phyloP scores from a whole-genome alignment of 1,140 invertebrate species.

The Drosophila aff. region DNA sequence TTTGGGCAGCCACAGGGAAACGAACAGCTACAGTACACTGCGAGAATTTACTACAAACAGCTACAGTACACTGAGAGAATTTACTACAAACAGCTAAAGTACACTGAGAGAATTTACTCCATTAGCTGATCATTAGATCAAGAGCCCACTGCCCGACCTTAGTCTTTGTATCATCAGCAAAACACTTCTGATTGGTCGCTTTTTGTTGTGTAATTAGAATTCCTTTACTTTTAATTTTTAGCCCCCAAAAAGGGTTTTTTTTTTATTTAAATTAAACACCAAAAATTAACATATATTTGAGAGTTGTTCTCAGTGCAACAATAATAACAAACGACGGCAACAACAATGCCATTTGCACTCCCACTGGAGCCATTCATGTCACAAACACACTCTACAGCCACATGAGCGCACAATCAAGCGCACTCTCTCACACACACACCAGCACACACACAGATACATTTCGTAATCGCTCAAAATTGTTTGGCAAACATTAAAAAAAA shows the following conservation, averaged over 20 bases:
- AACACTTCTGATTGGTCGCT: background rate
- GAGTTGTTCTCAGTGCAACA: conserved; percentile 7
- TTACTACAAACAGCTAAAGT: too few relatives aligned
- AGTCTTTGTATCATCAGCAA: too few relatives aligned
- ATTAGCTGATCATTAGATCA: too few relatives aligned
- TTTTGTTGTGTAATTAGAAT: too few relatives aligned
- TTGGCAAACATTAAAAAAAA: conserved; percentile 59
- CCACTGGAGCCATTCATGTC: conserved; percentile 49
- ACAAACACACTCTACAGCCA: conserved; percentile 26
- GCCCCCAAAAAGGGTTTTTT: background rate
- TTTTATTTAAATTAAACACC: background rate
- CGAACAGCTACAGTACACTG: background rate
- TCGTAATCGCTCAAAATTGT: conserved; percentile 71
- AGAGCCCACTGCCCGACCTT: too few relatives aligned
- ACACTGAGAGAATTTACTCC: too few relatives aligned
- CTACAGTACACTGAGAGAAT: too few relatives aligned
- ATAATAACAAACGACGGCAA: conserved; percentile 27
- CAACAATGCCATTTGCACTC: conserved; percentile 43
- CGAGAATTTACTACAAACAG: background rate
- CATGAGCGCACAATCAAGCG: conserved; percentile 10
- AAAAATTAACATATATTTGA: background rate
- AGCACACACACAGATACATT: conserved; percentile 20
- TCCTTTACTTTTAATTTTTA: background rate
- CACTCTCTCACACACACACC: conserved; percentile 7
- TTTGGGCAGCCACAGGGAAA: conserved; percentile 51